Evolutionary conservation across 2,113 vertebrate species (phyloP), one percentile per base, ranked within the genome.

Genomic region (Cisticola juncidis): DNA sequence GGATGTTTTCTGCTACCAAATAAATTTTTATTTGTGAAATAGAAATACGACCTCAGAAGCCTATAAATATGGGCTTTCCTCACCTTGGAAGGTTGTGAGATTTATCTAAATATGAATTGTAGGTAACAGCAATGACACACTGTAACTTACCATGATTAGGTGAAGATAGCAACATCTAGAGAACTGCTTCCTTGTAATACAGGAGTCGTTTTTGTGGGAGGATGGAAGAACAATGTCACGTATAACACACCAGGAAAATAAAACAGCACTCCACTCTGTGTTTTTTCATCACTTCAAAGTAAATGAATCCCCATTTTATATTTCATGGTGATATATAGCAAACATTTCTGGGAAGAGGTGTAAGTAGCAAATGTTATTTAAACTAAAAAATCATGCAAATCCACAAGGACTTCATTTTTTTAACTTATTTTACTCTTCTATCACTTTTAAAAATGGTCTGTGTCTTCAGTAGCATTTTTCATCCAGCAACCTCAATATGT

Each of bases 1-100:
- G 48, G 76, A 61, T 81, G 56, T 92, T 94, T 72, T 79, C 68
- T 80, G 64, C 61, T 90, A 85, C 57, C 57, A 89, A 95, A 96
- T 95, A 97, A 90, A 62, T 94, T 94, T 96, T 95, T 87, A 91
- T 92, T 58, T 68, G 14, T 51, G 76, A 91, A 97, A 92, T 6
- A 95, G 92, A 97, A 95, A 96, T 95, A 81, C 19, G 51, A 51
- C 74, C 90, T 61, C 50, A 84, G 89, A 68, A 88, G 51, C 40
- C 74, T 40, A 82, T 94, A 97, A 97, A 96, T 95, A 88, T 5
- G 10, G 17, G 13, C 3, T 92, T 88, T 69, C 58, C 50, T 85
- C 87, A 51, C 81, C 77, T 88, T 77, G 42, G 29, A 76, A 92
- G 28, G n/a, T 60, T 72, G 58, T 36, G 57, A 94, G 66, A 96